Base-by-base conservation (phyloP, 2,888 invertebrate species). In the Bellardia bayeri region DNA sequence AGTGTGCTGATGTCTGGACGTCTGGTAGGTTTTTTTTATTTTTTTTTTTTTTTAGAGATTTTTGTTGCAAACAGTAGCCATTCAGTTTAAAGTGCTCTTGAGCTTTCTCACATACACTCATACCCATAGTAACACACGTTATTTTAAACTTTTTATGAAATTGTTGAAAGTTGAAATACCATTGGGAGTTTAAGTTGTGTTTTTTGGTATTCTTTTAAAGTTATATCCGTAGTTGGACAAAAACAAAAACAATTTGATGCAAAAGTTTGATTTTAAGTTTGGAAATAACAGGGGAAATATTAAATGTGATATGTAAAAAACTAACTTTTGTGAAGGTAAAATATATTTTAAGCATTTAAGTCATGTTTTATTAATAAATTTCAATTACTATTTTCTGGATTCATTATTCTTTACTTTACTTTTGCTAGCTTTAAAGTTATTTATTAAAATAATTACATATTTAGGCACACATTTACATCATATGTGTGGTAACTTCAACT, bases 21-120 rank as follows among this genome's bases (percentile, higher is more conserved):
- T 64, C 51, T 75, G 75, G 63, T 64, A 14, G 0, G 30, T 7
- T 33, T 54, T 69, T n/a, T n/a, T n/a, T n/a, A n/a, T 7, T 33
- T 54, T 69, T n/a, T n/a, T n/a, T n/a, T 11, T 49, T 8, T 72
- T 45, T 74, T 42, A 61, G 23, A 33, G 11, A 45, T 61, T 51
- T 64, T 63, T 63, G 30, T 71, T 54, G 3, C 37, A 9, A 75
- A 64, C 51, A 63, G 42, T 63, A 64, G 63, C 75, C 37, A 75
- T n/a, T 63, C 33, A 42, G 42, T 16, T 58, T 58, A 61, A 74
- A 58, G 58, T 30, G 45, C 74, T 45, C 58, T 74, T 30, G 45
- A 61, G 30, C n/a, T 61, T 61, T 61, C 6, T 13, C n/a, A 61
- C 30, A 61, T 68, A 37, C n/a, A 9, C 45, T 45, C 23, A n/a